These are phyloP conservation scores for Aspidiotus rigidus DNA, from an alignment of 2,888 invertebrate genomes.

Conservation along the genomic window DNA sequence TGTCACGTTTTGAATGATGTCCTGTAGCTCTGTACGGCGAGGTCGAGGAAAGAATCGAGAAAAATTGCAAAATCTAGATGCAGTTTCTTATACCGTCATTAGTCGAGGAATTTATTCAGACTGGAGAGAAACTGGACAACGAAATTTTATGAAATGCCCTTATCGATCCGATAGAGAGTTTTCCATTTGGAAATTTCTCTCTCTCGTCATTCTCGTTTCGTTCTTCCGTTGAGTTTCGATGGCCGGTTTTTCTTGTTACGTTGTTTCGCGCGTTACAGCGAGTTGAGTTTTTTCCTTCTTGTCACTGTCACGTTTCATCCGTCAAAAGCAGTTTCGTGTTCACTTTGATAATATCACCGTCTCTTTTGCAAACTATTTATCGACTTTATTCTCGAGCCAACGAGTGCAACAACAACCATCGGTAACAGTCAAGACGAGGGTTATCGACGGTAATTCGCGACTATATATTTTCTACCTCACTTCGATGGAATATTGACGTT, in stretches of 20 bases:
- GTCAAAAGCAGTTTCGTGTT: constrained; percentile 29
- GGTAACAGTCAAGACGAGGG: background rate
- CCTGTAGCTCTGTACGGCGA: too few species aligned
- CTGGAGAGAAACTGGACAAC: background rate
- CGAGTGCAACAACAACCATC: background rate
- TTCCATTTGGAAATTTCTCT: background rate
- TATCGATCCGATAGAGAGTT: constrained; percentile 12
- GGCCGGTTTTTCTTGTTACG: background rate
- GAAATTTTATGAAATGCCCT: constrained; percentile 15
- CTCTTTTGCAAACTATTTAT: constrained; percentile 1
- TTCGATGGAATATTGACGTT: background rate
- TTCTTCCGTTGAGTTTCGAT: background rate
- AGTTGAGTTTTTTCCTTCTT: constrained; percentile 8
- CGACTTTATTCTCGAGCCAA: background rate
- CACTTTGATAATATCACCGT: constrained; percentile 1
- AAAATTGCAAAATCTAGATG: too few species aligned
- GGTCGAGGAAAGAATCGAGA: too few species aligned
- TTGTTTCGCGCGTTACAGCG: background rate
- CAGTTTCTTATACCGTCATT: too few species aligned
- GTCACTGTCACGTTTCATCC: constrained; percentile 31
- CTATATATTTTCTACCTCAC: too few species aligned
- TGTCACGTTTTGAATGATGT: too few species aligned
- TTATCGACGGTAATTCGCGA: background rate
- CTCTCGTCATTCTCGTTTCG: background rate
- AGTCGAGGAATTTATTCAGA: background rate